phyloP scores from a whole-genome alignment of 2,113 vertebrate genomes.

The Crypturellus undulatus region DNA sequence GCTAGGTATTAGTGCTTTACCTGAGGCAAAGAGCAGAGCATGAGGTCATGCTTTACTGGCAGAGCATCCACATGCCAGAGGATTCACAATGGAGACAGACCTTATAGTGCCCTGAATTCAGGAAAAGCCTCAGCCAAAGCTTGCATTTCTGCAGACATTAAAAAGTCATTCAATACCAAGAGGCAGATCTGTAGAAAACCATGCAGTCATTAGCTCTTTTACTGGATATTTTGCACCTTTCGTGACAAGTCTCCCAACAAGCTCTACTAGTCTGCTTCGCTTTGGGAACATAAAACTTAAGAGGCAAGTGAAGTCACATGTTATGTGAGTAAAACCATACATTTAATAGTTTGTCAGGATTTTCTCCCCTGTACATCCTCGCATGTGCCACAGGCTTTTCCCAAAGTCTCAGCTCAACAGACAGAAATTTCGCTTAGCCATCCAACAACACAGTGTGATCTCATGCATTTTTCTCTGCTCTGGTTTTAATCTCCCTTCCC shows the following conservation, averaged over 20 bases:
- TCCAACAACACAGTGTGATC: slow-evolving; percentile 3
- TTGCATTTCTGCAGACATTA: not conserved
- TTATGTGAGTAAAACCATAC: not conserved
- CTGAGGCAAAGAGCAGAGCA: not conserved
- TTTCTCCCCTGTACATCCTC: not conserved
- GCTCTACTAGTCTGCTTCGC: not conserved
- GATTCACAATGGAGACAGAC: not conserved
- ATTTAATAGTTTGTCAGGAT: not conserved
- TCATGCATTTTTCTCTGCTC: slow-evolving; percentile 6
- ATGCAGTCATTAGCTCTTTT: not conserved
- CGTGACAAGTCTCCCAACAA: not conserved
- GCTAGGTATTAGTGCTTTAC: not conserved
- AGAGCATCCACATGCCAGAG: not conserved
- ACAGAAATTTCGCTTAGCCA: not conserved
- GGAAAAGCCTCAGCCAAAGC: not conserved
- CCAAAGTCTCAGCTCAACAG: not conserved
- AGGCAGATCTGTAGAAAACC: not conserved
- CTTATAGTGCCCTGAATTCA: not conserved
- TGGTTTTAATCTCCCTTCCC: slow-evolving; percentile 17
- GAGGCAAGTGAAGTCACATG: not conserved
- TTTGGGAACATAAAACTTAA: not conserved
- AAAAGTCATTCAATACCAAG: not conserved
- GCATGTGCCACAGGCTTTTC: not conserved
- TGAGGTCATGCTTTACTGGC: not conserved
- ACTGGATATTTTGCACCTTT: not conserved